These are phyloP conservation scores for Dendrolimus houi DNA, from an alignment of 2,888 invertebrate genomes.

Conservation along the genomic window DNA sequence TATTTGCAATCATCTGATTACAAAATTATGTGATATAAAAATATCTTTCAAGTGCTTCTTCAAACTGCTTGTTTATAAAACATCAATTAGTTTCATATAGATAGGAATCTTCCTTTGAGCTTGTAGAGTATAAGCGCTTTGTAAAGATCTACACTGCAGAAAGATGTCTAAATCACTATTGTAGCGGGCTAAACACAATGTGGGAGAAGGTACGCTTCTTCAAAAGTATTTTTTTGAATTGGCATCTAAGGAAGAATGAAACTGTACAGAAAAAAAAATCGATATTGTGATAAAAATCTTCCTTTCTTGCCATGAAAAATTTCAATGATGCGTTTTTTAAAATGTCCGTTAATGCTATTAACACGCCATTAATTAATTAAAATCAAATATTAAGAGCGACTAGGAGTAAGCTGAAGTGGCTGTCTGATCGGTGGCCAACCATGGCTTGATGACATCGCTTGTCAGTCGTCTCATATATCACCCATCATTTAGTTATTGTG, in stretches of 20 bases:
- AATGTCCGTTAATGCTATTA: background rate
- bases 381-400: background rate
- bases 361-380: background rate
- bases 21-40: background rate
- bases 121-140: slow-evolving; percentile 40
- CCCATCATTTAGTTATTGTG: slow-evolving; percentile 66
- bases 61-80: slow-evolving; percentile 53
- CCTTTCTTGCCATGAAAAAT: slow-evolving; percentile 21
- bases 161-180: slow-evolving; percentile 28
- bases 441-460: slow-evolving; percentile 33
- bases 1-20: too few species aligned
- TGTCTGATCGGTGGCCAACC: slow-evolving; percentile 4
- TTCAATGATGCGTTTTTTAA: background rate
- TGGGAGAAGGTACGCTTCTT: slow-evolving; percentile 52
- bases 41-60: slow-evolving; percentile 18
- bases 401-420: background rate
- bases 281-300: slow-evolving; percentile 18
- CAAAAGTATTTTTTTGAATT: slow-evolving; percentile 37
- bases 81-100: slow-evolving; percentile 49
- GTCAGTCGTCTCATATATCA: slow-evolving; percentile 47
- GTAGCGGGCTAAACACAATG: slow-evolving; percentile 32
- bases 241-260: slow-evolving; percentile 30
- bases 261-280: too few species aligned
- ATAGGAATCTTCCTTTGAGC: slow-evolving; percentile 46
- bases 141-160: slow-evolving; percentile 34